Evolutionary conservation across 2,888 invertebrate genomes (phyloP).

Genomic region (Platycheirus rosarum): DNA sequence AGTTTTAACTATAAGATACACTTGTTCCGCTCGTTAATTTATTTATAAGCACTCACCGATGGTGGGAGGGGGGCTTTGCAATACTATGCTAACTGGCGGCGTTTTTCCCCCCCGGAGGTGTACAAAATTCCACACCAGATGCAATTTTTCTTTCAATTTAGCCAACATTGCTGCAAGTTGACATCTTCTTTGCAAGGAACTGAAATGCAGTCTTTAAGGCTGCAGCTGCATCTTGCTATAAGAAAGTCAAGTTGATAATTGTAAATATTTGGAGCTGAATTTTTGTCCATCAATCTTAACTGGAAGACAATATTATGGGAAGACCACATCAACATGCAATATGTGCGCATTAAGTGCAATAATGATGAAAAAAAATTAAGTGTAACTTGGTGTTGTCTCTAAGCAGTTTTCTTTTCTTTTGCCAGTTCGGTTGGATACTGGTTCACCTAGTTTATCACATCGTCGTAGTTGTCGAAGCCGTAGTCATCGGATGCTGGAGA

Average conservation of each 20-base stretch:
- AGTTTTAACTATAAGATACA: conserved; percentile 52
- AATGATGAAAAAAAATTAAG: conserved; percentile 53
- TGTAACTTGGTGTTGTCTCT: conserved; percentile 14
- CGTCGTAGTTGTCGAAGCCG: background rate
- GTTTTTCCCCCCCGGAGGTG: conserved; percentile 47
- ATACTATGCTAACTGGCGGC: background rate
- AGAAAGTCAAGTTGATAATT: conserved; percentile 65
- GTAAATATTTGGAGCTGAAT: conserved; percentile 69
- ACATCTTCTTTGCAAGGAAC: conserved; percentile 66
- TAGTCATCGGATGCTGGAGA: conserved; percentile 57
- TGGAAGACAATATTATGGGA: conserved; percentile 48
- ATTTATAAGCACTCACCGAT: conserved; percentile 49
- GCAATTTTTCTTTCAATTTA: conserved; percentile 12
- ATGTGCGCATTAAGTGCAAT: conserved; percentile 68
- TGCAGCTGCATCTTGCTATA: conserved; percentile 24
- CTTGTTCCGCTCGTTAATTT: conserved; percentile 70
- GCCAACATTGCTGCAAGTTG: conserved; percentile 40
- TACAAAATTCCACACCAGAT: conserved; percentile 54
- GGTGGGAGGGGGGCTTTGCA: conserved; percentile 5
- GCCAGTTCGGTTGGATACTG: conserved; percentile 71
- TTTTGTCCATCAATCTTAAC: conserved; percentile 20
- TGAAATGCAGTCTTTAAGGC: conserved; percentile 41
- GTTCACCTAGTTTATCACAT: conserved; percentile 75
- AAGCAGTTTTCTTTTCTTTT: conserved; percentile 69
- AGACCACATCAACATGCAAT: conserved; percentile 69